These are phyloP conservation scores for Philhelius pedissequus DNA, from an alignment of 2,888 invertebrate genomes.

Conservation along the genomic window DNA sequence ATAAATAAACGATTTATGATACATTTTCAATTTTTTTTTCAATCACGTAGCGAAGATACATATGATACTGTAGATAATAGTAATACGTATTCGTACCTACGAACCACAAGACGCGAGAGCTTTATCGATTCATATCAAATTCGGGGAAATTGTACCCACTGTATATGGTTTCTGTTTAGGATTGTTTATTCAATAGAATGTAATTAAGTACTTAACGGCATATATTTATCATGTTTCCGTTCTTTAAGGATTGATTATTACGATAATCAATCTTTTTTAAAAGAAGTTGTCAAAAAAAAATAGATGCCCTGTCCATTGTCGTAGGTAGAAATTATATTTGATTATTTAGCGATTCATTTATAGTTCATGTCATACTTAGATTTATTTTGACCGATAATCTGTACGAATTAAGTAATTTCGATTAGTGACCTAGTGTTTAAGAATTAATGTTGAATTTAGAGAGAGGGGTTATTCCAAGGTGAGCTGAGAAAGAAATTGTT, in stretches of 20 bases:
- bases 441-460: neutral
- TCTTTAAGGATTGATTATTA: neutral
- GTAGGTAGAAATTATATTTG: neutral
- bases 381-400: no score
- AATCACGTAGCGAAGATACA: neutral
- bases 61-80: neutral
- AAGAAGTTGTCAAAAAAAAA: neutral
- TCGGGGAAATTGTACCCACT: neutral
- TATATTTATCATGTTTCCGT: neutral
- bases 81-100: neutral
- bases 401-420: no score
- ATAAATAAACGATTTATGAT: constrained; percentile 41
- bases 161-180: no score
- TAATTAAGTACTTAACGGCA: neutral
- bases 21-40: neutral
- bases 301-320: no score
- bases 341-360: neutral
- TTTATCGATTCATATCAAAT: constrained; percentile 8
- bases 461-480: neutral
- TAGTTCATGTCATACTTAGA: neutral
- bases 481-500: neutral
- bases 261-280: neutral
- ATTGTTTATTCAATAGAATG: neutral
- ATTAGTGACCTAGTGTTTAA: neutral
- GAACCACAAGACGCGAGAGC: neutral